Percentiles rank a stretch among this genome's conserved stretches.
Conservation (phyloP, 2,888 invertebrate genomes). For the Onthophagus sagittarius region DNA sequence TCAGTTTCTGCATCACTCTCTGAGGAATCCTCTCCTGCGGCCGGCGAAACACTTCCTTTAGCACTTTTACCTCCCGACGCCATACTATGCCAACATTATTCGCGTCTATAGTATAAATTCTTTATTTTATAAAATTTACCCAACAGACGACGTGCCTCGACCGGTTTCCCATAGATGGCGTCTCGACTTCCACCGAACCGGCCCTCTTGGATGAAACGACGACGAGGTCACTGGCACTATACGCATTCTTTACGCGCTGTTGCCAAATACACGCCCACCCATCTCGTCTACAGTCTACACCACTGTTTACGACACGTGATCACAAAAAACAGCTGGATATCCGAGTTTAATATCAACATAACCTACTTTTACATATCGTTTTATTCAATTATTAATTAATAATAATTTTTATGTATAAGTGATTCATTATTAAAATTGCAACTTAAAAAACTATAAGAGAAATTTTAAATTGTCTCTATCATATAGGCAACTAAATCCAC, state of each 20-base stretch:
- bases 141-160: slow-evolving; percentile 1
- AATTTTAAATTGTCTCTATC: too few species aligned
- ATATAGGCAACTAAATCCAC: too few species aligned
- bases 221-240: slow-evolving; percentile 24
- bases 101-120: slow-evolving; percentile 10
- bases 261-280: background rate
- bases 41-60: slow-evolving; percentile 42
- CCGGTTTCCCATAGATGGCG: slow-evolving; percentile 21
- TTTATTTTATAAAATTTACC: slow-evolving; percentile 26
- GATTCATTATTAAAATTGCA: too few species aligned
- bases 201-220: background rate
- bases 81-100: slow-evolving; percentile 34
- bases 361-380: too few species aligned
- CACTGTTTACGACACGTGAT: slow-evolving; percentile 5
- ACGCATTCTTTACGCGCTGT: slow-evolving; percentile 9
- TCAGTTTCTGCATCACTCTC: slow-evolving; percentile 83
- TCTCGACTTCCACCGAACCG: background rate
- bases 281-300: background rate
- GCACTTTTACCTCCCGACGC: slow-evolving; percentile 43
- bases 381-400: too few species aligned
- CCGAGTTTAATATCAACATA: background rate
- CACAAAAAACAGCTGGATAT: background rate
- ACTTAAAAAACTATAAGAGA: too few species aligned
- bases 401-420: too few species aligned
- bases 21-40: slow-evolving; percentile 58